Conservation (phyloP, 1,140 invertebrate genomes). For the Zaprionus taronus region DNA sequence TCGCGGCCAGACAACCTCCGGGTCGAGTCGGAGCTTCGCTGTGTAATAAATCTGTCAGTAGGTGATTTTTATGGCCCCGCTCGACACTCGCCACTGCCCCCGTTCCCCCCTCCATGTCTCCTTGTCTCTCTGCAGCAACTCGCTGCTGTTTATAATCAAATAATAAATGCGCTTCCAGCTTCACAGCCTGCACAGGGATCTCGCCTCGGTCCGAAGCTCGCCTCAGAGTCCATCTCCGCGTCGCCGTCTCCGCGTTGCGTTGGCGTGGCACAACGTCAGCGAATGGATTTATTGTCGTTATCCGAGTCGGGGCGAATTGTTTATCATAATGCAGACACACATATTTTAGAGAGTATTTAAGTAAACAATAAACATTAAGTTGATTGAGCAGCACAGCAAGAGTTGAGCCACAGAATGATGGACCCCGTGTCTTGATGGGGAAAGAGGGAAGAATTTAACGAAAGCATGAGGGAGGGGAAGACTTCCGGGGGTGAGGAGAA, state of each 20-base stretch:
- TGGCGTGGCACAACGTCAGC: slow-evolving; percentile 48
- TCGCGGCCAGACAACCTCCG: slow-evolving; percentile 9
- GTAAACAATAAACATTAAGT: slow-evolving; percentile 54
- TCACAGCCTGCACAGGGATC: slow-evolving; percentile 9
- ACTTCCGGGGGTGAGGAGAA: no score
- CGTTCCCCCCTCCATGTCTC: neutral
- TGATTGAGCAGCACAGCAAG: slow-evolving; percentile 21
- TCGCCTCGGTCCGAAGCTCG: neutral
- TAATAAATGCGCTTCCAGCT: slow-evolving; percentile 76
- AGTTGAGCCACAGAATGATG: slow-evolving; percentile 9
- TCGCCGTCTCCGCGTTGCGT: slow-evolving; percentile 43
- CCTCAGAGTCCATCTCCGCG: neutral
- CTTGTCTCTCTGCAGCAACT: slow-evolving; percentile 25
- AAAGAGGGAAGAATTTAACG: neutral
- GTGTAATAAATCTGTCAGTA: slow-evolving; percentile 83
- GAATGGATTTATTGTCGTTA: slow-evolving; percentile 66
- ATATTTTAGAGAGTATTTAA: slow-evolving; percentile 74
- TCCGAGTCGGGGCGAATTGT: slow-evolving; percentile 62
- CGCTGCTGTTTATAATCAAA: slow-evolving; percentile 80
- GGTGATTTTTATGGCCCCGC: slow-evolving; percentile 81
- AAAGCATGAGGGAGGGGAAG: no score
- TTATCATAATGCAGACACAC: slow-evolving; percentile 73
- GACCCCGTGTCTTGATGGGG: neutral
- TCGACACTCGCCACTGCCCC: slow-evolving; percentile 69
- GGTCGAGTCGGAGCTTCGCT: slow-evolving; percentile 43